A percentile compares a stretch with the other conserved stretches of the same genome.
Conservation (phyloP, 2,113 vertebrate species). For the Peromyscus californicus region DNA sequence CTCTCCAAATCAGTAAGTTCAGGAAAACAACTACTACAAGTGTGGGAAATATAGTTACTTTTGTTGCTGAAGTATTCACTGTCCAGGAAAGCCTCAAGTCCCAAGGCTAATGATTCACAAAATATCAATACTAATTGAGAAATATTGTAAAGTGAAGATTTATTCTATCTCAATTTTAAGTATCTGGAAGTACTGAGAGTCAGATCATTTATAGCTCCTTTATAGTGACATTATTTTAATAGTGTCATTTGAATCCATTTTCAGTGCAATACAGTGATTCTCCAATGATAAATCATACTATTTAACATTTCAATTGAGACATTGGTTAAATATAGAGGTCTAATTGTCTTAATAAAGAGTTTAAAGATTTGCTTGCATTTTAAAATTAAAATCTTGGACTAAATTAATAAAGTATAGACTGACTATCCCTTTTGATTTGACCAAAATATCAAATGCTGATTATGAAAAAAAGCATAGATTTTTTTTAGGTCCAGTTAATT, state of each 20-base stretch:
- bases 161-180: slow-evolving; percentile 71
- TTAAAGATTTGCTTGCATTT: slow-evolving; percentile 63
- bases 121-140: slow-evolving; percentile 65
- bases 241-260: slow-evolving; percentile 79
- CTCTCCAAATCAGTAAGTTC: neutral
- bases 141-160: slow-evolving; percentile 59
- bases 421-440: slow-evolving; percentile 28
- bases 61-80: slow-evolving; percentile 2
- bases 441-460: neutral
- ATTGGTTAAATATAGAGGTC: slow-evolving; percentile 65
- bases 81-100: neutral
- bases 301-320: slow-evolving; percentile 77
- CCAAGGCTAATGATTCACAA: slow-evolving; percentile 59
- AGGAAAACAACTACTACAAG: neutral
- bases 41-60: neutral
- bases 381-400: slow-evolving; percentile 7
- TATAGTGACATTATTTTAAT: slow-evolving; percentile 76
- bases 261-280: slow-evolving; percentile 72
- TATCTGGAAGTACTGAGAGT: slow-evolving; percentile 17
- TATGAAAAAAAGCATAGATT: neutral
- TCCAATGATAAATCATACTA: slow-evolving; percentile 77
- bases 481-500: slow-evolving; percentile 30
- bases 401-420: slow-evolving; percentile 56
- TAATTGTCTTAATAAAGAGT: slow-evolving; percentile 60
- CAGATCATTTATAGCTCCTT: slow-evolving; percentile 68